These are phyloP conservation scores for Notiomystis cincta DNA, from an alignment of 2,113 vertebrate genomes.

Conservation along the genomic window DNA sequence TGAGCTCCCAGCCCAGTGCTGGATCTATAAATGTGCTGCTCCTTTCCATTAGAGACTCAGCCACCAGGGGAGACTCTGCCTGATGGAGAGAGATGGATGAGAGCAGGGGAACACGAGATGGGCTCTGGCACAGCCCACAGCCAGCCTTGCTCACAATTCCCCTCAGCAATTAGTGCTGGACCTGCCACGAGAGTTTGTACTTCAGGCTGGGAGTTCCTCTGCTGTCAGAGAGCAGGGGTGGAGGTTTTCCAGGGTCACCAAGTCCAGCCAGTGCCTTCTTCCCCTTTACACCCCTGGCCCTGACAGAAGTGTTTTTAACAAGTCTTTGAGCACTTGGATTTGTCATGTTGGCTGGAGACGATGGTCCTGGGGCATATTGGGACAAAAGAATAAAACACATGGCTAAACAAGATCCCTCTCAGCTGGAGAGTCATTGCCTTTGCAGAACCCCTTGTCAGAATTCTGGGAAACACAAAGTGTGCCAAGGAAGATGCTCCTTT, in stretches of 20 bases:
- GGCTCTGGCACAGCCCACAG: background rate
- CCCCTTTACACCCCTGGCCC: rapidly evolving
- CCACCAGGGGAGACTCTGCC: background rate
- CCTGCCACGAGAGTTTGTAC: background rate
- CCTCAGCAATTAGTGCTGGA: background rate
- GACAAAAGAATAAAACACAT: rapidly evolving
- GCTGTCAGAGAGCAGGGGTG: background rate
- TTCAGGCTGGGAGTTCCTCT: background rate
- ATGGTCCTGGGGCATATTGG: background rate
- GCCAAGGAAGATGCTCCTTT: background rate
- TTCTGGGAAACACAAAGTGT: background rate
- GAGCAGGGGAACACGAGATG: background rate
- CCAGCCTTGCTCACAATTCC: background rate
- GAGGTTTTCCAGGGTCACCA: background rate
- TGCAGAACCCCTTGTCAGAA: background rate
- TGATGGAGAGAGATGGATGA: slow-evolving; percentile 36
- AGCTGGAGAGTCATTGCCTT: background rate
- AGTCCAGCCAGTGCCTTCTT: background rate
- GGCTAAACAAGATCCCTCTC: background rate
- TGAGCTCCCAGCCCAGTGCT: background rate
- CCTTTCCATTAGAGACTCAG: slow-evolving; percentile 8
- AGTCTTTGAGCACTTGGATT: background rate
- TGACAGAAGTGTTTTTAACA: background rate
- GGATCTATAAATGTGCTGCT: background rate
- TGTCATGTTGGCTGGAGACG: background rate